Conservation (phyloP, 2,113 vertebrate species). For the Entelurus aequoreus region DNA sequence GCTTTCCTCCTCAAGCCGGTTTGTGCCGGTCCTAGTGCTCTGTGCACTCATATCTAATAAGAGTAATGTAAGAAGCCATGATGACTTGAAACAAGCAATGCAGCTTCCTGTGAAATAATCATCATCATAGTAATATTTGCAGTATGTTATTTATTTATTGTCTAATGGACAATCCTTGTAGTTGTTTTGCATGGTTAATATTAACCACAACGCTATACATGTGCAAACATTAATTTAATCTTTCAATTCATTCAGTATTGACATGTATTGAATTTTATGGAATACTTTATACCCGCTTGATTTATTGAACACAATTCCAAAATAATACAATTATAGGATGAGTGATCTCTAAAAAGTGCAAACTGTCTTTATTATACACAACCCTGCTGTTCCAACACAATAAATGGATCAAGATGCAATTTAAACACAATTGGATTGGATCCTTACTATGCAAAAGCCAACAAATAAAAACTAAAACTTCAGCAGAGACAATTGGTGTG, state of each 20-base stretch:
- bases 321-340: background rate
- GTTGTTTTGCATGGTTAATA: too few relatives aligned
- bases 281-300: background rate
- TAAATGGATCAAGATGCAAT: background rate
- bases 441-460: background rate
- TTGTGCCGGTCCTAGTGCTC: constrained; percentile 50
- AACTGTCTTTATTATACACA: background rate
- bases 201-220: too few relatives aligned
- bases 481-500: background rate
- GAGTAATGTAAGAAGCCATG: too few relatives aligned
- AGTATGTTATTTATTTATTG: too few relatives aligned
- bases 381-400: constrained; percentile 1
- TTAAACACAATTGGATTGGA: background rate
- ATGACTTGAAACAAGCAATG: too few relatives aligned
- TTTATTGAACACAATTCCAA: background rate
- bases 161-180: too few relatives aligned
- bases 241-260: too few relatives aligned
- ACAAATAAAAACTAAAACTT: background rate
- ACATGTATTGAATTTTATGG: too few relatives aligned
- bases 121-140: too few relatives aligned
- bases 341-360: background rate
- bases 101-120: too few relatives aligned
- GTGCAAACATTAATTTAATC: too few relatives aligned
- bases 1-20: constrained; percentile 49
- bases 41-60: background rate